A percentile compares a stretch with the other conserved stretches of the same genome.
Conservation (phyloP, 2,888 invertebrate species). For the Drosophila eohydei region DNA sequence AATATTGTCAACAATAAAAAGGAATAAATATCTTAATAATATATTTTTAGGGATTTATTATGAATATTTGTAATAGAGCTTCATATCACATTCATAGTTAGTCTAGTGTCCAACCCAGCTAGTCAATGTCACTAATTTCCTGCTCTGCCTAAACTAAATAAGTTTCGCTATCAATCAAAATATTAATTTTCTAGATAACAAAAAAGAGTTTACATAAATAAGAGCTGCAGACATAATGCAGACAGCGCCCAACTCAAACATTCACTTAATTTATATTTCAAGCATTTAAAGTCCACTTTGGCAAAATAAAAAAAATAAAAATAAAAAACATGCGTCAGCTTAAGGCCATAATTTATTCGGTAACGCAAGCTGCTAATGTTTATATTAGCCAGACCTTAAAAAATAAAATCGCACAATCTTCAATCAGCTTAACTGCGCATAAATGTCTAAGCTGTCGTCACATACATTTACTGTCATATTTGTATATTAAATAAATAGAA, state of each 20-base stretch:
- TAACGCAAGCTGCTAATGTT: conserved; percentile 39
- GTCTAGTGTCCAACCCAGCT: not conserved
- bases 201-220: not conserved
- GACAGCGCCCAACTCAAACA: not conserved
- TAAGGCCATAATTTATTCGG: conserved; percentile 9
- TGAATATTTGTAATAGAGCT: not conserved
- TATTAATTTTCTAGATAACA: not conserved
- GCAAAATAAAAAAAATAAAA: not conserved
- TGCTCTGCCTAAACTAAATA: too few relatives aligned
- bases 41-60: too few relatives aligned
- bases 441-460: conserved; percentile 79
- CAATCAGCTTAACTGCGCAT: conserved; percentile 76
- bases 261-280: conserved; percentile 1
- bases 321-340: conserved; percentile 1
- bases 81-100: not conserved
- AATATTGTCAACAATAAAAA: too few relatives aligned
- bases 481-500: conserved; percentile 69
- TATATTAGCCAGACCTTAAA: conserved; percentile 33
- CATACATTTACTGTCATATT: conserved; percentile 71
- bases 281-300: conserved; percentile 11
- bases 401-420: conserved; percentile 70
- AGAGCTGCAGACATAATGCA: conserved; percentile 8
- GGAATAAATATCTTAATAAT: too few relatives aligned
- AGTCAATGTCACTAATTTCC: not conserved
- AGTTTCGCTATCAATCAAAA: not conserved